A percentile compares a stretch with the other conserved stretches of the same genome.
These are phyloP conservation scores for Galemys pyrenaicus DNA, from an alignment of 2,113 vertebrate species.

Conservation along the genomic window DNA sequence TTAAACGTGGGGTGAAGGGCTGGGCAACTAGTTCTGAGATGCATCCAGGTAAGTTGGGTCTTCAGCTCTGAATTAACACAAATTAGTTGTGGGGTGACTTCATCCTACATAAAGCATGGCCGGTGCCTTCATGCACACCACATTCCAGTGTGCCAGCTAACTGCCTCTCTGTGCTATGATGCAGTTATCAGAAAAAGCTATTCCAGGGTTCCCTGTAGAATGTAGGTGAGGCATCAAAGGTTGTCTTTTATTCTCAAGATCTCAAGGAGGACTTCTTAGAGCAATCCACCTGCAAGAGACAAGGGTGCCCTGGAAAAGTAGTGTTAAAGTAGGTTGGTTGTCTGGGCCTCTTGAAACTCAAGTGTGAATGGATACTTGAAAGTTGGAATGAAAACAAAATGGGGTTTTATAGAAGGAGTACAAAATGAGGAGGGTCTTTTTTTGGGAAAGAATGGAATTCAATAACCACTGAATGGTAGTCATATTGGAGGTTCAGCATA, in stretches of 20 bases:
- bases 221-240: not conserved
- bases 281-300: not conserved
- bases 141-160: not conserved
- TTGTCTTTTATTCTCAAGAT: not conserved
- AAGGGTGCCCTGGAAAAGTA: not conserved
- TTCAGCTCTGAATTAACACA: not conserved
- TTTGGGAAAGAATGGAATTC: conserved; percentile 11
- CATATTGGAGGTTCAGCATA: not conserved
- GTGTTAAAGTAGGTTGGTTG: not conserved
- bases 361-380: not conserved
- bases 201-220: not conserved
- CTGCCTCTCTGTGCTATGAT: not conserved
- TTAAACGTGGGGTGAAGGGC: not conserved
- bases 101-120: too few relatives aligned
- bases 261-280: not conserved
- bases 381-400: not conserved
- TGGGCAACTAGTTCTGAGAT: not conserved
- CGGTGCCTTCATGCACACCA: not conserved
- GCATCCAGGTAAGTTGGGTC: not conserved
- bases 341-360: not conserved
- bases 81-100: not conserved
- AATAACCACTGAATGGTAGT: not conserved
- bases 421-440: not conserved
- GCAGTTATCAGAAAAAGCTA: not conserved
- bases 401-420: not conserved